phyloP scores from a whole-genome alignment of 2,797 vertebrate species.

The Falco columbarius region DNA sequence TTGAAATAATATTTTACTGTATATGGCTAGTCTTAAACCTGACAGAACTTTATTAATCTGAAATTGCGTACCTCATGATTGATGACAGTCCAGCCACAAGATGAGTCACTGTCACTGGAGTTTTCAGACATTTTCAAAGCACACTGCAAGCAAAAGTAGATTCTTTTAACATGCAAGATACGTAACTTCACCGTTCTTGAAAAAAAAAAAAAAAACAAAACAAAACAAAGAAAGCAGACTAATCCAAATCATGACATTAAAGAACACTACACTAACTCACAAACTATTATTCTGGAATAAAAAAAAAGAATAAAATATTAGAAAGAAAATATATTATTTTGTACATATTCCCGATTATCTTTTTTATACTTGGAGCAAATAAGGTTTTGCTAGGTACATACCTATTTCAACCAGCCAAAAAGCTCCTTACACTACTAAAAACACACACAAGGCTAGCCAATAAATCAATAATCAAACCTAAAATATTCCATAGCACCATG shows the following conservation, averaged over 20 bases:
- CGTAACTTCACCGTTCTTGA: neutral
- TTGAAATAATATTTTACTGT: neutral
- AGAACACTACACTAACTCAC: neutral
- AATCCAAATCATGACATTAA: neutral
- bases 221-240: neutral
- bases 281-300: neutral
- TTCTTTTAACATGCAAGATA: neutral
- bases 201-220: neutral
- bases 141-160: slow-evolving; percentile 67
- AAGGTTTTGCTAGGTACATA: neutral
- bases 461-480: neutral
- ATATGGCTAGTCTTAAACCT: neutral
- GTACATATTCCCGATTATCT: neutral
- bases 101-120: slow-evolving; percentile 94
- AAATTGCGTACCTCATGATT: slow-evolving; percentile 88
- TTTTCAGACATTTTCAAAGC: slow-evolving; percentile 87
- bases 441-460: neutral
- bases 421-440: neutral
- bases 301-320: neutral
- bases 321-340: neutral
- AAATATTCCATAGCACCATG: neutral
- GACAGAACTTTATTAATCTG: neutral
- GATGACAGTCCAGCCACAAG: slow-evolving; percentile 96
- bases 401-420: neutral
- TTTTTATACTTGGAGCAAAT: neutral